Evolutionary conservation across 2,888 invertebrate genomes (phyloP).

Genomic region (Petrolisthes cinctipes): DNA sequence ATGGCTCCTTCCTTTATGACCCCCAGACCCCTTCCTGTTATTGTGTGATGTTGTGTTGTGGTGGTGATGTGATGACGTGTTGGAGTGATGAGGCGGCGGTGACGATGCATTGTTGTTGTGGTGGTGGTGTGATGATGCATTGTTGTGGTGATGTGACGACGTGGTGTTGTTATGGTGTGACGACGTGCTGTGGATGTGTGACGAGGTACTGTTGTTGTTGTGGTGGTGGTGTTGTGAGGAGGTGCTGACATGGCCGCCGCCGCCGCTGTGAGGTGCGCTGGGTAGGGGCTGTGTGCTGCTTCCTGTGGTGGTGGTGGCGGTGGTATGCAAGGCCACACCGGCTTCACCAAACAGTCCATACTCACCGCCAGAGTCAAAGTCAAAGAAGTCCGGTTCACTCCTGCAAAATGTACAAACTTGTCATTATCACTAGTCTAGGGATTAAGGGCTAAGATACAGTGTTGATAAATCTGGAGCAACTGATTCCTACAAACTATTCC

Average conservation of each 20-base stretch:
- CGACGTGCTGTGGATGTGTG: not conserved
- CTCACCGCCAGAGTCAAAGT: constrained; percentile 61
- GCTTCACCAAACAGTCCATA: constrained; percentile 59
- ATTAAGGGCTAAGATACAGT: not conserved
- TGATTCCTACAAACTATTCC: no score
- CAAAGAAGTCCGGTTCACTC: constrained; percentile 55
- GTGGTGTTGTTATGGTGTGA: not conserved
- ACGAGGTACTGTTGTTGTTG: not conserved
- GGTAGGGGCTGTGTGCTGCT: no score
- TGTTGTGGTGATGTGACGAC: not conserved
- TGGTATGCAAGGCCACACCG: constrained; percentile 51
- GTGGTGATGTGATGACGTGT: not conserved
- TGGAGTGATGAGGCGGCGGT: not conserved
- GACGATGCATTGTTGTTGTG: not conserved
- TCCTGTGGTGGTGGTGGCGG: constrained; percentile 26
- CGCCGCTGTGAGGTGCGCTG: not conserved
- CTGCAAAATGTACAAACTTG: constrained; percentile 18
- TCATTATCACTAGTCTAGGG: not conserved
- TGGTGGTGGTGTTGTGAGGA: not conserved
- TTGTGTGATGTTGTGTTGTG: not conserved
- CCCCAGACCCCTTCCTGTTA: constrained; percentile 12
- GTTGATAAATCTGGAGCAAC: no score
- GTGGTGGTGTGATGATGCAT: not conserved
- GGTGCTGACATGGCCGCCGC: not conserved
- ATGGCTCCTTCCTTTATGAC: constrained; percentile 32